Conservation (phyloP, 2,888 invertebrate genomes). For the Ennomos quercinarius region DNA sequence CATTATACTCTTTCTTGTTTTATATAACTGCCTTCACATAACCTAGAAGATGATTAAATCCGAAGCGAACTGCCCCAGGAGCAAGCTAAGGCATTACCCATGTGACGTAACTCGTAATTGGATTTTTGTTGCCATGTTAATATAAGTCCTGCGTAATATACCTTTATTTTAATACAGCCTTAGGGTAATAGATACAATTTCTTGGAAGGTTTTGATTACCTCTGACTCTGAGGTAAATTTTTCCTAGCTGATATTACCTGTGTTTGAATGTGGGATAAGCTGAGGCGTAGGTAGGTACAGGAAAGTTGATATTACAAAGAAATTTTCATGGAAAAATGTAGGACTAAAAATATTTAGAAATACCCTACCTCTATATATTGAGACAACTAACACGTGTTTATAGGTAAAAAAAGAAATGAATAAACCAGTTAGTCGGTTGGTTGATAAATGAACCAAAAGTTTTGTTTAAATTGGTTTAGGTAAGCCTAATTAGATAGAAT, state of each 20-base stretch:
- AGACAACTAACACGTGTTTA: no score
- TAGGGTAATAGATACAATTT: slow-evolving; percentile 26
- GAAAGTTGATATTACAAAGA: no score
- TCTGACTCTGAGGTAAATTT: slow-evolving; percentile 13
- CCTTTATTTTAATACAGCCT: slow-evolving; percentile 30
- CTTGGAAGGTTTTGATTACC: slow-evolving; percentile 26
- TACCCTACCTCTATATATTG: no score
- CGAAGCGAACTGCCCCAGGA: slow-evolving; percentile 49
- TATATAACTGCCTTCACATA: slow-evolving; percentile 25
- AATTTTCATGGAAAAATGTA: no score
- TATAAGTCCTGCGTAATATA: slow-evolving; percentile 32
- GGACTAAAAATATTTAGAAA: no score
- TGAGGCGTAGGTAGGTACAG: not conserved
- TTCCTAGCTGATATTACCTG: slow-evolving; percentile 6
- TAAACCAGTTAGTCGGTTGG: no score
- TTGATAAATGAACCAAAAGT: no score
- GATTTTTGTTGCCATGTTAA: slow-evolving; percentile 58
- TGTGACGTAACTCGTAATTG: slow-evolving; percentile 58
- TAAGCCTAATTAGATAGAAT: no score
- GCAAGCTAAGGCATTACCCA: slow-evolving; percentile 52
- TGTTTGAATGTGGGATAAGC: slow-evolving; percentile 16
- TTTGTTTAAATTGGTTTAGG: no score
- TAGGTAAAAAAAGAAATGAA: no score
- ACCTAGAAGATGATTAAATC: slow-evolving; percentile 43
- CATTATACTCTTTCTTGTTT: slow-evolving; percentile 11